A percentile compares a stretch with the other conserved stretches of the same genome.
phyloP scores from a whole-genome alignment of 2,797 vertebrate genomes.

The Coregonus ussuriensis region DNA sequence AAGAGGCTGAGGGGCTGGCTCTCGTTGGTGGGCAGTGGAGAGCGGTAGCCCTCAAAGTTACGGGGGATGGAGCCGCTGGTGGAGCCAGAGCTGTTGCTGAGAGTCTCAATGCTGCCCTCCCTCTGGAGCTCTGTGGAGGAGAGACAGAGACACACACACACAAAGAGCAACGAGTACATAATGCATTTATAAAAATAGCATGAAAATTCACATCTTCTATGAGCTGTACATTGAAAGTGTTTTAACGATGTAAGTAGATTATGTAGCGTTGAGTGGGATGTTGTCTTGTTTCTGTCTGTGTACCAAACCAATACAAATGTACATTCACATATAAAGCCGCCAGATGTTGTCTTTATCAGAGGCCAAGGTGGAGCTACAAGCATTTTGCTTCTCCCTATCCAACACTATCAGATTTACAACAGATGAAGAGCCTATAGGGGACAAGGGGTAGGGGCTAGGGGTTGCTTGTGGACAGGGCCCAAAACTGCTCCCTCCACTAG shows the following conservation, averaged over 20 bases:
- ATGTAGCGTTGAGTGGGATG: too few species aligned
- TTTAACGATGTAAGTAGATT: not conserved
- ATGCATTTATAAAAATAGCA: not conserved
- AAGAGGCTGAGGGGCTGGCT: slow-evolving; percentile 96
- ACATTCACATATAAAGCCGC: not conserved
- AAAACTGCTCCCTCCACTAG: not conserved
- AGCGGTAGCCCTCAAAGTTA: slow-evolving; percentile 94
- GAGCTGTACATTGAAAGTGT: not conserved
- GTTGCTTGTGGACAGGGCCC: not conserved
- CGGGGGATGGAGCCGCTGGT: slow-evolving; percentile 97
- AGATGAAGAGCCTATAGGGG: not conserved
- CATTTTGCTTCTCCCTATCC: not conserved
- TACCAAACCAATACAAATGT: not conserved
- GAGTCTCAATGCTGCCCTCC: slow-evolving; percentile 98
- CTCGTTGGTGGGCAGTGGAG: slow-evolving; percentile 94
- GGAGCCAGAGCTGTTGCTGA: slow-evolving; percentile 98
- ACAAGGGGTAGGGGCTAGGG: not conserved
- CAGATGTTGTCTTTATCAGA: not conserved
- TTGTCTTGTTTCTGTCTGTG: not conserved
- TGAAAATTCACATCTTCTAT: not conserved
- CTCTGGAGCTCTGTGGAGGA: slow-evolving; percentile 90
- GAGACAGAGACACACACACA: slow-evolving; percentile 21
- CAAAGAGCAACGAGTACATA: not conserved
- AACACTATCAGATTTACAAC: not conserved
- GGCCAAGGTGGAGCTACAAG: not conserved